Percentiles rank a stretch among this genome's conserved stretches.
Conservation (phyloP, 1,140 invertebrate species). For the Bombus superbus region DNA sequence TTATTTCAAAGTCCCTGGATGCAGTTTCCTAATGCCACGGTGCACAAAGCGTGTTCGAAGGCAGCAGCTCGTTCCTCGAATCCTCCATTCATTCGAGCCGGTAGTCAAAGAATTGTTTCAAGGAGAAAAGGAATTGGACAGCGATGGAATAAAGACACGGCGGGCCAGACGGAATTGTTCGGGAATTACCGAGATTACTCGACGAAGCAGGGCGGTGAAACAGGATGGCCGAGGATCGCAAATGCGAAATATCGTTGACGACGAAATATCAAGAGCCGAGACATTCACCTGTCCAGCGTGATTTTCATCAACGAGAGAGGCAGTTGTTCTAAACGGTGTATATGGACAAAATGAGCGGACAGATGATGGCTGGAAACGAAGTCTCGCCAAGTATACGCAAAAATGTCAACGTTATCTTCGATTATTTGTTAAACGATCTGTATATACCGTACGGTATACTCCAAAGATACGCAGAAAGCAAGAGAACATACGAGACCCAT, state of each 20-base stretch:
- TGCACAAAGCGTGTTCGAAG: not conserved
- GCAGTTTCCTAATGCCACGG: conserved; percentile 1
- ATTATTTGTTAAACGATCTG: too few relatives aligned
- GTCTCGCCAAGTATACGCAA: too few relatives aligned
- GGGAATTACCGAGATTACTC: conserved; percentile 25
- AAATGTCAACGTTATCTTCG: too few relatives aligned
- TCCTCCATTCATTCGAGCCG: conserved; percentile 24
- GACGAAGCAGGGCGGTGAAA: not conserved
- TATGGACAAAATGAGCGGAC: too few relatives aligned
- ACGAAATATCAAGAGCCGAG: not conserved
- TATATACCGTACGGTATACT: too few relatives aligned
- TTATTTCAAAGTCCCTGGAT: not conserved
- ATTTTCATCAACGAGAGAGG: conserved; percentile 24
- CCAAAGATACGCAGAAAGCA: too few relatives aligned
- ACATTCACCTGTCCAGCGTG: conserved; percentile 2
- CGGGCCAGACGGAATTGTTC: conserved; percentile 39
- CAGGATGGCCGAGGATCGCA: not conserved
- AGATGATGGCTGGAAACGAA: too few relatives aligned
- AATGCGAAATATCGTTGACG: not conserved
- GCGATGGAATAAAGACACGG: conserved; percentile 26
- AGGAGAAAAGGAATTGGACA: conserved; percentile 26
- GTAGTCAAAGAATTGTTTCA: conserved; percentile 37
- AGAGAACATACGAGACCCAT: too few relatives aligned
- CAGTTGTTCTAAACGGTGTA: too few relatives aligned
- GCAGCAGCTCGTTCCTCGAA: not conserved